Conservation (phyloP, 30 jellyfish, hydroid and myxozoan species). For the Cassiopea xamachana region DNA sequence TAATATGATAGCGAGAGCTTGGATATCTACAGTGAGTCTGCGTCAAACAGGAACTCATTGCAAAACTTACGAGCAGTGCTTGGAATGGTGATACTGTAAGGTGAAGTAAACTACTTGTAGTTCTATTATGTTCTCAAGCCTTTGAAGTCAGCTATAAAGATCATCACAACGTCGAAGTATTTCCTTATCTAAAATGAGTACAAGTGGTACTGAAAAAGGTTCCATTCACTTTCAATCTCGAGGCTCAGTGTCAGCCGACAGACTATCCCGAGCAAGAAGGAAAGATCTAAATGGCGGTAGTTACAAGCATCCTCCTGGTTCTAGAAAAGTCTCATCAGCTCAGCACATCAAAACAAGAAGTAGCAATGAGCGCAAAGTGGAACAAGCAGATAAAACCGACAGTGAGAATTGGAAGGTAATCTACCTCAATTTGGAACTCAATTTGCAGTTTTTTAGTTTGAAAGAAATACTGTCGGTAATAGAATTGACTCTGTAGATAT, state of each 20-base stretch:
- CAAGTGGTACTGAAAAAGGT: neutral
- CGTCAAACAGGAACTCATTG: too few species aligned
- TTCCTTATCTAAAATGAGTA: neutral
- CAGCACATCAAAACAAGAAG: neutral
- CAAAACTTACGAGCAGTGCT: too few species aligned
- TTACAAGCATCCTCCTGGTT: neutral
- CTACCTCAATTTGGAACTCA: too few species aligned
- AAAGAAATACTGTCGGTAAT: too few species aligned
- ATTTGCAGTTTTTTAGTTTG: too few species aligned
- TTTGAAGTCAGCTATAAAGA: neutral
- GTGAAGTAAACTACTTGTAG: too few species aligned
- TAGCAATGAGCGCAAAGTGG: neutral
- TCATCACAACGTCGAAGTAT: neutral
- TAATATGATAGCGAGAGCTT: neutral
- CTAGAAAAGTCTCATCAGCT: neutral
- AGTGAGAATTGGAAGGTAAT: neutral
- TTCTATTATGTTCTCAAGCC: too few species aligned
- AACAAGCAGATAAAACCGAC: neutral
- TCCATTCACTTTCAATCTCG: neutral
- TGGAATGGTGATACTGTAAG: too few species aligned
- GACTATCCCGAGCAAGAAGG: neutral
- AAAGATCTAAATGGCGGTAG: neutral
- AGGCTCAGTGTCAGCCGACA: slow-evolving; percentile 31
- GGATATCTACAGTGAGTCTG: neutral
- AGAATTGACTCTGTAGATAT: too few species aligned